A percentile compares a stretch with the other conserved stretches of the same genome.
Conservation (phyloP, 1,140 invertebrate genomes). For the Rhagoletis zephyria region DNA sequence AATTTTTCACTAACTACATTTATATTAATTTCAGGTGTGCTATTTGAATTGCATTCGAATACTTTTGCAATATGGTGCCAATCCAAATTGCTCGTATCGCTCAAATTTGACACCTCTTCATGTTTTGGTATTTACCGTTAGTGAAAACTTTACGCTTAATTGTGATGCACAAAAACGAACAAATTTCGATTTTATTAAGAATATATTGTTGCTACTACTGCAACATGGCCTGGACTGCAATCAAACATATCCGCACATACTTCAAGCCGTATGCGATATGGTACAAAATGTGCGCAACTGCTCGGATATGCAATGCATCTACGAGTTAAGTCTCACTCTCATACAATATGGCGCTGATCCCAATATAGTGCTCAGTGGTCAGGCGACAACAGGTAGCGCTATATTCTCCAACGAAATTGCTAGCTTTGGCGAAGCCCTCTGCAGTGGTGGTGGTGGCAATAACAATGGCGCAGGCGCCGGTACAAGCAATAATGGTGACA, state of each 20-base stretch:
- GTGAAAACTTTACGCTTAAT: slow-evolving; percentile 82
- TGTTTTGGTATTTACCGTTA: slow-evolving; percentile 82
- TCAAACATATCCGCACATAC: slow-evolving; percentile 79
- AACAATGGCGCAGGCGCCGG: slow-evolving; percentile 45
- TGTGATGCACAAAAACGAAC: slow-evolving; percentile 78
- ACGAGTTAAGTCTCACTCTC: slow-evolving; percentile 80
- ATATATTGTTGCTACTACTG: slow-evolving; percentile 79
- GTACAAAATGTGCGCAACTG: slow-evolving; percentile 80
- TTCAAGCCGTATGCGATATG: slow-evolving; percentile 81
- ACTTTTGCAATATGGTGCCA: slow-evolving; percentile 80
- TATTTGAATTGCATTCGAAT: slow-evolving; percentile 83
- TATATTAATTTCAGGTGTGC: slow-evolving; percentile 76
- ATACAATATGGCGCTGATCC: slow-evolving; percentile 81
- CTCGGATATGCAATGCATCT: slow-evolving; percentile 79
- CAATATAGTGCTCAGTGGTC: slow-evolving; percentile 76
- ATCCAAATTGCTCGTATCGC: slow-evolving; percentile 82
- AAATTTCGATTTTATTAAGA: slow-evolving; percentile 80
- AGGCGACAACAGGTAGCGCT: slow-evolving; percentile 71
- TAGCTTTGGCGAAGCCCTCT: slow-evolving; percentile 64
- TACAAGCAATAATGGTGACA: slow-evolving; percentile 59
- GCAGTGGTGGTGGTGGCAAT: slow-evolving; percentile 49
- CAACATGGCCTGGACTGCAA: slow-evolving; percentile 82
- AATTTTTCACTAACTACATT: neutral
- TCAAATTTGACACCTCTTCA: slow-evolving; percentile 82
- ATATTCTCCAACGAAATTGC: slow-evolving; percentile 72